A percentile compares a stretch with the other conserved stretches of the same genome.
Conservation (phyloP, 1,140 invertebrate genomes). For the Zaprionus davidi region DNA sequence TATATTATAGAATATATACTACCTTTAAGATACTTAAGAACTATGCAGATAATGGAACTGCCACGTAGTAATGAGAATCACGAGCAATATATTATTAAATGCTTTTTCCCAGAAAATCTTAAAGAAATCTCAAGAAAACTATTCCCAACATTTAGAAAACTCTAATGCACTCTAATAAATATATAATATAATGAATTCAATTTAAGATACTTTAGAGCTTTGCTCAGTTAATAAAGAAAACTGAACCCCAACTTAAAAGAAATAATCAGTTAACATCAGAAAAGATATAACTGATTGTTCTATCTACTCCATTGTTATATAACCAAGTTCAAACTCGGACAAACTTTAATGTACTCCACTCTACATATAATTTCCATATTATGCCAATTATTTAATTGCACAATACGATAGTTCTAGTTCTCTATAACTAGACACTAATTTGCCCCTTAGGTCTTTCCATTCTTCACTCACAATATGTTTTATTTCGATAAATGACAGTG, state of each 20-base stretch:
- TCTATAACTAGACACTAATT: neutral
- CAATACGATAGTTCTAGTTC: neutral
- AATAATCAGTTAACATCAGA: neutral
- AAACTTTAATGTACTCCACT: neutral
- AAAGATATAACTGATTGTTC: neutral
- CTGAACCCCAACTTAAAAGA: neutral
- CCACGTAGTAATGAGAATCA: too few species aligned
- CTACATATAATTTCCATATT: neutral
- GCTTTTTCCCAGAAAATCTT: too few species aligned
- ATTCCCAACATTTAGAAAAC: too few species aligned
- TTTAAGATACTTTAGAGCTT: neutral
- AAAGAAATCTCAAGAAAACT: too few species aligned
- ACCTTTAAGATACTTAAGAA: too few species aligned
- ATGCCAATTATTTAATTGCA: neutral
- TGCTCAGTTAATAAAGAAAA: neutral
- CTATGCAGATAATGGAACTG: too few species aligned
- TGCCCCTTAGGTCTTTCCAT: neutral
- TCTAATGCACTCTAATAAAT: too few species aligned
- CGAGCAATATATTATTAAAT: too few species aligned
- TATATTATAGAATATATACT: too few species aligned
- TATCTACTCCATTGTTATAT: neutral
- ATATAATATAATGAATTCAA: too few species aligned
- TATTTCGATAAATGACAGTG: conserved; percentile 1
- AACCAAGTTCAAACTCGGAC: neutral
- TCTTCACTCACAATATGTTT: neutral